Conservation (phyloP, 2,888 invertebrate genomes). For the Protodeltote pygarga region DNA sequence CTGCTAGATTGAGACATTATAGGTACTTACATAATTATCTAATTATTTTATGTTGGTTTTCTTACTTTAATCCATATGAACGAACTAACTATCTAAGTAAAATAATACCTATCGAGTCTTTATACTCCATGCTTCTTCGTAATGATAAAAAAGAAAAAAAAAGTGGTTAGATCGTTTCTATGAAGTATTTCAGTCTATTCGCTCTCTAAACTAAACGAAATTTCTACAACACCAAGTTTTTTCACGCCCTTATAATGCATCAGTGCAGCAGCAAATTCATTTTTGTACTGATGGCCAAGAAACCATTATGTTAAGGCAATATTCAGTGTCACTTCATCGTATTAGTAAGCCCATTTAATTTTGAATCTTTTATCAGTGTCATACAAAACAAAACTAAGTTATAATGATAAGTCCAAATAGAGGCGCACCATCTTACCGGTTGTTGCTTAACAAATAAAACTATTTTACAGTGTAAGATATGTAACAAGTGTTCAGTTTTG, state of each 20-base stretch:
- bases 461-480: constrained; percentile 80
- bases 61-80: constrained; percentile 30
- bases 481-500: constrained; percentile 78
- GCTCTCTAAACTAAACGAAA: constrained; percentile 27
- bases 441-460: constrained; percentile 52
- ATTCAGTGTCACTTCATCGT: constrained; percentile 15
- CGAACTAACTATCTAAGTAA: constrained; percentile 24
- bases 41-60: constrained; percentile 22
- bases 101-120: background rate
- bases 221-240: constrained; percentile 13
- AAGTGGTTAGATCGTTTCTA: constrained; percentile 23
- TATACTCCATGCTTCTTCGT: background rate
- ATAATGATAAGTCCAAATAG: constrained; percentile 15
- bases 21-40: constrained; percentile 25
- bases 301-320: constrained; percentile 12
- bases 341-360: too few species aligned
- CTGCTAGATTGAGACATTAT: constrained; percentile 70
- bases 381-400: constrained; percentile 3
- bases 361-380: too few species aligned
- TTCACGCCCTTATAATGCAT: constrained; percentile 52
- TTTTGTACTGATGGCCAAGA: constrained; percentile 53
- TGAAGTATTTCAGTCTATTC: constrained; percentile 30
- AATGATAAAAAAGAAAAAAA: background rate
- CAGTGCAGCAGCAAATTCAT: constrained; percentile 65
- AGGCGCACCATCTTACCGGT: constrained; percentile 9